Conservation (phyloP, 2,888 invertebrate genomes). For the Lochmaea crataegi region DNA sequence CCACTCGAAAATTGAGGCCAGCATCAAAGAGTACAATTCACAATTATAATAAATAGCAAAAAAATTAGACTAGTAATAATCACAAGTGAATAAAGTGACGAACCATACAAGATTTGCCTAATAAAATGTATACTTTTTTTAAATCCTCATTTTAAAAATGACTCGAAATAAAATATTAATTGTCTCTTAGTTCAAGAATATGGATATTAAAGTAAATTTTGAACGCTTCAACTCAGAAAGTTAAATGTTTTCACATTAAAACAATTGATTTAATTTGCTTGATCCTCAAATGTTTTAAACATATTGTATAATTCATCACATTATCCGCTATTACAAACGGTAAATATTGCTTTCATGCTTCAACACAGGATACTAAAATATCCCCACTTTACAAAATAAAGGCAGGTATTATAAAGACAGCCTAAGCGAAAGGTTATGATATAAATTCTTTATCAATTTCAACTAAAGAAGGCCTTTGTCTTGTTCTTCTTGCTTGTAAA, state of each 20-base stretch:
- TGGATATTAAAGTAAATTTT: no score
- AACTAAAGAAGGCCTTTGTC: slow-evolving; percentile 67
- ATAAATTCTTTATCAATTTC: slow-evolving; percentile 70
- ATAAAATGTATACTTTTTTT: background rate
- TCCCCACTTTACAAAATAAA: slow-evolving; percentile 35
- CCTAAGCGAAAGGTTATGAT: slow-evolving; percentile 63
- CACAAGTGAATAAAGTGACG: slow-evolving; percentile 31
- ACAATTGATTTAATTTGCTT: no score
- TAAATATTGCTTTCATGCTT: slow-evolving; percentile 24
- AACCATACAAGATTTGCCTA: background rate
- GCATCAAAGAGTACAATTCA: slow-evolving; percentile 17
- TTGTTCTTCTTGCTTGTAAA: slow-evolving; percentile 66
- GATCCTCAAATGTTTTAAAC: no score
- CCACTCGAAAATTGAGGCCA: background rate
- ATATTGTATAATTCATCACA: slow-evolving; percentile 13
- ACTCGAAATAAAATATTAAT: no score
- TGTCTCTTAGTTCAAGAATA: no score
- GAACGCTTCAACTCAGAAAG: no score
- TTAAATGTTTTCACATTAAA: no score
- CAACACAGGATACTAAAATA: slow-evolving; percentile 11
- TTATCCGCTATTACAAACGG: slow-evolving; percentile 21
- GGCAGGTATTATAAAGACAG: slow-evolving; percentile 17
- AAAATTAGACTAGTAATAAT: slow-evolving; percentile 40
- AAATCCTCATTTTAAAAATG: no score
- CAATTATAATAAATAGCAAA: slow-evolving; percentile 36